Base-by-base conservation (phyloP, 2,797 vertebrate species). In the Muscicapa striata region DNA sequence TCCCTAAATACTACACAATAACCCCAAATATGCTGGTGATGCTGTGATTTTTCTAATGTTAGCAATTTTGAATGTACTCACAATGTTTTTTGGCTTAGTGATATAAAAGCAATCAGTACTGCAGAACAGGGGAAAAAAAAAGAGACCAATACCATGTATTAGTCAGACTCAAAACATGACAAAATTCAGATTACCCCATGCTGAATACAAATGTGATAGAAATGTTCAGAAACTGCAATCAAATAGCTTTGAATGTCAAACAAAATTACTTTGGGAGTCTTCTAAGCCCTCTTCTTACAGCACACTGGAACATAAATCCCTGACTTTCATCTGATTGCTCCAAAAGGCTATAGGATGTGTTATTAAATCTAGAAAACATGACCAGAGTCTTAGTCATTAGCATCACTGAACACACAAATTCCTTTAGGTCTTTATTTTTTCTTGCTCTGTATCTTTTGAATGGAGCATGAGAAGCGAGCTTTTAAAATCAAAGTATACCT, bases 161-260 rank as follows among this genome's bases (percentile, higher is more conserved):
- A 92, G 90, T 91, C 90, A 90, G 73, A 90, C 62, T 83, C 58
- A 69, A 91, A 96, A 92, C 84, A 81, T 64, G 89, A 58, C 83
- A 85, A 58, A 91, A 94, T 66, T 93, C 68, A 69, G 89, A 93
- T 91, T 92, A 92, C 94, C 83, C 90, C 87, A 95, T 30, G 45
- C 94, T 22, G 87, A 94, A 97, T 97, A 83, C 90, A 94, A 94
- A 97, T 97, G 95, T 84, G 84, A 57, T 89, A 54, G 91, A 93
- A 93, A 94, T 81, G 78, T 79, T 97, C 93, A 93, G 95, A 87
- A 93, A 85, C 72, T 46, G 36, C 92, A 91, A 89, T 90, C 93
- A 97, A 94, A 97, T 84, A 91, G 79, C 94, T 96, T 89, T 73
- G 96, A 97, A 98, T 97, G 97, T 97, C 97, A 98, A 95, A 96